Evolutionary conservation across 2,888 invertebrate species (phyloP).

Genomic region (Bedellia somnulentella): DNA sequence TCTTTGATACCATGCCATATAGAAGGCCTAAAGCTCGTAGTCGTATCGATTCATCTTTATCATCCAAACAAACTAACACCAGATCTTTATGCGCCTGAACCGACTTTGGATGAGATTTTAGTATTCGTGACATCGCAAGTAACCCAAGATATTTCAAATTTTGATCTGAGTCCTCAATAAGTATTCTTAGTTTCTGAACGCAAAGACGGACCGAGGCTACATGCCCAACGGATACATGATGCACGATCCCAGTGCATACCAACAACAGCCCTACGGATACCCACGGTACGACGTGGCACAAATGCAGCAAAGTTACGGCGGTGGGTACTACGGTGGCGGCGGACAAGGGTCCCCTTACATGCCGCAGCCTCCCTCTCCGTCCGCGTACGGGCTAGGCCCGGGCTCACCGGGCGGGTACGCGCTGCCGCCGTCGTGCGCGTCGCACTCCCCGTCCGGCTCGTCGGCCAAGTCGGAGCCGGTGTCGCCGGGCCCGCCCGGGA

Average conservation of each 20-base stretch:
- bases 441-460: constrained; percentile 84
- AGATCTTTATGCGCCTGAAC: constrained; percentile 99
- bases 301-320: constrained; percentile 75
- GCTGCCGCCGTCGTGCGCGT: constrained; percentile 69
- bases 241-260: constrained; percentile 72
- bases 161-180: too few species aligned
- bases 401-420: constrained; percentile 66
- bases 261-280: constrained; percentile 82
- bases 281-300: constrained; percentile 89
- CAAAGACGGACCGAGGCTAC: constrained; percentile 81
- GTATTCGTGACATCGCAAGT: constrained; percentile 97
- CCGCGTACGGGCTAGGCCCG: constrained; percentile 64
- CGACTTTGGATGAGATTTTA: constrained; percentile 98
- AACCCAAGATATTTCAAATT: constrained; percentile 97
- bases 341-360: constrained; percentile 77
- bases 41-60: constrained; percentile 98
- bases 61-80: constrained; percentile 96
- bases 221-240: constrained; percentile 97
- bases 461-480: constrained; percentile 89
- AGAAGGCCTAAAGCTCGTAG: constrained; percentile 92
- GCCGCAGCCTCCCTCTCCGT: constrained; percentile 67
- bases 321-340: constrained; percentile 73
- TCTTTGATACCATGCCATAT: constrained; percentile 99
- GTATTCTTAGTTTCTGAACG: too few species aligned
- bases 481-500: constrained; percentile 70